These are phyloP conservation scores for Saccopteryx leptura DNA, from an alignment of 2,113 vertebrate genomes.

Conservation along the genomic window DNA sequence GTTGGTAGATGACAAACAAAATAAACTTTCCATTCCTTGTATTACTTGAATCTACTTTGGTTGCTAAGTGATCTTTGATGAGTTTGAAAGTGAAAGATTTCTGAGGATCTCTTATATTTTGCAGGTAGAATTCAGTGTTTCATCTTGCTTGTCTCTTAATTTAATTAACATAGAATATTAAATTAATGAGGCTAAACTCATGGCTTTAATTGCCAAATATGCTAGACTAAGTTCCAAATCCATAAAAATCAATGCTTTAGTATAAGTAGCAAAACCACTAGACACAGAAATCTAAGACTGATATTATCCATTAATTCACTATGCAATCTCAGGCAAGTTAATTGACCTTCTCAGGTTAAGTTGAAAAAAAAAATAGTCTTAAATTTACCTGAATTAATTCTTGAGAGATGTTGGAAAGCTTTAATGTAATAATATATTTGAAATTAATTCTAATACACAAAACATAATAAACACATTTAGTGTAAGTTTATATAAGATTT, in stretches of 20 bases:
- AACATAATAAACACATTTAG: neutral
- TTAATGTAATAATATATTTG: neutral
- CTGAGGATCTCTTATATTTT: neutral
- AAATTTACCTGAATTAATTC: constrained; percentile 23
- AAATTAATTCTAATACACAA: constrained; percentile 35
- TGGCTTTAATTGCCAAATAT: constrained; percentile 27
- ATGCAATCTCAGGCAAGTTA: neutral
- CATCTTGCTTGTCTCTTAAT: constrained; percentile 33
- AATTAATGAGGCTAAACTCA: constrained; percentile 49
- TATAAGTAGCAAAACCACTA: neutral
- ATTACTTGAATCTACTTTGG: neutral
- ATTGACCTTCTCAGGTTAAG: neutral
- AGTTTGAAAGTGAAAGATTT: constrained; percentile 48
- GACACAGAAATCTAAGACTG: neutral
- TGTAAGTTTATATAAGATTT: neutral
- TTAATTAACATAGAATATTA: constrained; percentile 60
- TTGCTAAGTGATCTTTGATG: neutral
- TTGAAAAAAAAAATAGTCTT: neutral
- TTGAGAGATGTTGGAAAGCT: neutral
- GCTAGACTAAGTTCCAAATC: neutral
- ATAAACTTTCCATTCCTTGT: neutral
- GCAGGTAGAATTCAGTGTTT: constrained; percentile 25
- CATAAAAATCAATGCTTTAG: constrained; percentile 24
- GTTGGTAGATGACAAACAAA: neutral
- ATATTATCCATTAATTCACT: neutral